Evolutionary conservation across 2,113 vertebrate species (phyloP).

Genomic region (Turdus rufiventris): DNA sequence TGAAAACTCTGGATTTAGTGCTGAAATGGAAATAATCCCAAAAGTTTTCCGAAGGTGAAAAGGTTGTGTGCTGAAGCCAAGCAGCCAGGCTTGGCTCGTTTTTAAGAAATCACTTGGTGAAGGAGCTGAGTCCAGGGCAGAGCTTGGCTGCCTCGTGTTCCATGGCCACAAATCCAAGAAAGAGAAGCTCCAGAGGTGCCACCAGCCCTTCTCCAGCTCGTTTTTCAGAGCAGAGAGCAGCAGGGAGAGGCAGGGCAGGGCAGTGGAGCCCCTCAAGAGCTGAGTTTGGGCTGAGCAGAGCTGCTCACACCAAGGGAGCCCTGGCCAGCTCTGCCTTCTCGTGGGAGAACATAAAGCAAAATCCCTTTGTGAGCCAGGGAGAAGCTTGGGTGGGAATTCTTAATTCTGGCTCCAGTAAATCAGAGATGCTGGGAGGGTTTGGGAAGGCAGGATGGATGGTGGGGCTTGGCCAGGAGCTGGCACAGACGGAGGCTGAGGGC

Average conservation of each 20-base stretch:
- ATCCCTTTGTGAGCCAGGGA: fast-evolving
- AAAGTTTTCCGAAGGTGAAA: neutral
- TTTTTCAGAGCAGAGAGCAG: neutral
- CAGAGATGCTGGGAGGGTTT: neutral
- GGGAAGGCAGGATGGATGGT: neutral
- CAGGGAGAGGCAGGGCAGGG: neutral
- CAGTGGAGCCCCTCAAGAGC: fast-evolving
- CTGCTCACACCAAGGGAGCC: fast-evolving
- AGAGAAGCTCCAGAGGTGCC: neutral
- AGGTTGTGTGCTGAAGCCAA: fast-evolving
- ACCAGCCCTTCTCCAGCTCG: neutral
- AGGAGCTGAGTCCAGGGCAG: neutral
- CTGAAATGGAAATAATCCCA: neutral
- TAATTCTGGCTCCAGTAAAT: neutral
- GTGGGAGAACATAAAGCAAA: neutral
- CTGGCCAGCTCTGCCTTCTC: neutral
- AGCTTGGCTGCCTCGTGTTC: neutral
- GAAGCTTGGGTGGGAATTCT: neutral
- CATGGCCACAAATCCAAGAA: fast-evolving
- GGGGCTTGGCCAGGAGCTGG: neutral
- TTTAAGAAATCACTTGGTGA: neutral
- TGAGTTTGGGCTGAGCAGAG: neutral
- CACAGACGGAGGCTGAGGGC: neutral
- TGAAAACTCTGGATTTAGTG: neutral
- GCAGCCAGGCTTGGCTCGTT: neutral